Base-by-base conservation (phyloP, 2,888 invertebrate species). In the Zhuqinia jingwanae region DNA sequence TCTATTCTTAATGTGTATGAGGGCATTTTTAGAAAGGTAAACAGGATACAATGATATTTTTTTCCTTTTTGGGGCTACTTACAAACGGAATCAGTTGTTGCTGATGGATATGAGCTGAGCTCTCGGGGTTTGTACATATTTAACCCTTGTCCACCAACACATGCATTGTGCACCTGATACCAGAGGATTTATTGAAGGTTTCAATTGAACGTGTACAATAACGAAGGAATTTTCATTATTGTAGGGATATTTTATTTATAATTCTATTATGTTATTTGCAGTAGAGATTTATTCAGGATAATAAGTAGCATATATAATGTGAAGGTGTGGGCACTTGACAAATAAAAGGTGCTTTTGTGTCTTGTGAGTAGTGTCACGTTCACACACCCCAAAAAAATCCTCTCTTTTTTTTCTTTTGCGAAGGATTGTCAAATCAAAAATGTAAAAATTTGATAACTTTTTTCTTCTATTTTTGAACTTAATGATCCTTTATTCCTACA, bases 131-230 rank as follows among this genome's bases (percentile, higher is more conserved):
- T 42, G 11, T n/a, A n/a, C n/a, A n/a, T 73, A 47, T 58, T 78
- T 78, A 58, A 56, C 58, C 65, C 53, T 73, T 83, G 45, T 6
- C 50, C 56, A 0, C 11, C 13, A 53, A n/a, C n/a, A 36, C 86
- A 87, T 70, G 87, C 73, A 73, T 45, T 78, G 87, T 73, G 27
- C 87, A 87, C 87, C 82, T 82, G 87, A 87, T 82, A 65, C 58
- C 56, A 20, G 53, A 36, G 70, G 80, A 70, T 70, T 75, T 56
- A 56, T 0, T 30, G 30, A 13, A 42, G 36, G 10, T 10, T 53
- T 15, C 75, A 36, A 36, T 36, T 75, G 75, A 50, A 15, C 25
- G 20, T 17, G 70, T 50, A 36, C 17, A 75, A 75, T 53, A 50
- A 53, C n/a, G n/a, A n/a, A 47, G 73, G 73, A 73, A 50, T 73